Base-by-base conservation (phyloP, 2,797 vertebrate genomes). In the Esox lucius region DNA sequence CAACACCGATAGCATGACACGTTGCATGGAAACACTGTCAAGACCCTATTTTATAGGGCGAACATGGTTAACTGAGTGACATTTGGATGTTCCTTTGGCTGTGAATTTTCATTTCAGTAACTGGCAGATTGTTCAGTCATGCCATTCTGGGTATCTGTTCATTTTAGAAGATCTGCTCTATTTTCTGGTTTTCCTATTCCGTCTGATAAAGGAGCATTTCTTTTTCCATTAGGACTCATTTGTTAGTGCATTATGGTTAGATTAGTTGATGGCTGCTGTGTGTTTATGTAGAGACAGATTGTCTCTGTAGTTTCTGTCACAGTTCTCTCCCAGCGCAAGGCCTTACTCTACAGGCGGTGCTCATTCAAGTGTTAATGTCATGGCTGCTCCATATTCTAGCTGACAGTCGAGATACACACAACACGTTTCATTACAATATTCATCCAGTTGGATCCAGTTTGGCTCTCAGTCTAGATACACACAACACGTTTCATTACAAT, bases 161-260 rank as follows among this genome's bases (percentile, higher is more conserved):
- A 73, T 49, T 33, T 75, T 78, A 74, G 71, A 78, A 1, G 39
- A 42, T 42, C 39, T 42, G 74, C 56, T 64, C 79, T 78, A 78
- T 80, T 73, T 51, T 79, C 74, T 51, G 33, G 74, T 48, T 62
- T 28, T 31, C 39, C 46, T 13, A 68, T 46, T 68, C 33, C 64
- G 59, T 62, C 26, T 67, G 69, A 85, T 56, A 76, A 61, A 73
- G 26, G 28, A 31, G 28, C 28, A 71, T 76, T 79, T 87, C 78
- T 67, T 71, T 87, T 89, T 42, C 80, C 76, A 77, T 90, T 85
- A 83, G 75, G 75, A 78, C 53, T 78, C n/a, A n/a, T n/a, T n/a
- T n/a, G n/a, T n/a, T n/a, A 16, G 22, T 73, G 42, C 17, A 26
- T 1, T 59, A 13, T 19, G 16, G 59, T 11, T 53, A 31, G 68